Evolutionary conservation across 2,797 vertebrate species (phyloP).

Genomic region (Phataginus tricuspis): DNA sequence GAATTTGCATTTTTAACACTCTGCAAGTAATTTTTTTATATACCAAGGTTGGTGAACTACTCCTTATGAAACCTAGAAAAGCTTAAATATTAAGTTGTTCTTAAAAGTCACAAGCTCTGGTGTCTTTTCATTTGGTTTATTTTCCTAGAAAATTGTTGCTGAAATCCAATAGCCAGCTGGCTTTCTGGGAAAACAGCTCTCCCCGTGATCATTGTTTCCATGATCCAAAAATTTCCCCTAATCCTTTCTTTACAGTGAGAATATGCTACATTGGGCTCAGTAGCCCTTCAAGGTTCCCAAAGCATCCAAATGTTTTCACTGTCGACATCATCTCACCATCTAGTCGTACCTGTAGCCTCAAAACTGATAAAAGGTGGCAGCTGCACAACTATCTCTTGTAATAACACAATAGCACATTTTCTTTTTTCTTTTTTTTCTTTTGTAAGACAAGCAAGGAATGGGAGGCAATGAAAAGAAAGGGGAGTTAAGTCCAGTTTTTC

Average conservation of each 20-base stretch:
- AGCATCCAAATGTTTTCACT: background rate
- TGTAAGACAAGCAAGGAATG: background rate
- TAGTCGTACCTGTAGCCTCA: background rate
- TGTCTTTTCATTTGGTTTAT: background rate
- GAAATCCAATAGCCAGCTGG: background rate
- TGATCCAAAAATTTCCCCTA: background rate
- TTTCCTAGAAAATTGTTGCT: background rate
- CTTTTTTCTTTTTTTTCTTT: background rate
- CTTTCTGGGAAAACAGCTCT: background rate
- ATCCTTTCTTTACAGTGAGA: background rate
- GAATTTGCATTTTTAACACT: background rate
- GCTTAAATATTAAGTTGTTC: background rate
- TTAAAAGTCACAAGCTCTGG: background rate
- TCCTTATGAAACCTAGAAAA: background rate
- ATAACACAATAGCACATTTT: background rate
- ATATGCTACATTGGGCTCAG: background rate
- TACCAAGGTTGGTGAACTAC: background rate
- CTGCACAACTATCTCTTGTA: background rate
- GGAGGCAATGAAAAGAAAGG: background rate
- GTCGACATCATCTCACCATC: background rate
- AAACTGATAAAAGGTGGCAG: background rate
- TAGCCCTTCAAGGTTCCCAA: background rate
- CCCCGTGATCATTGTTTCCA: background rate
- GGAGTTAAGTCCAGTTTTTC: background rate
- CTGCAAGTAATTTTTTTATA: background rate